A percentile compares a stretch with the other conserved stretches of the same genome.
Evolutionary conservation across 2,113 vertebrate species (phyloP).

Genomic region (Dasyurus viverrinus): DNA sequence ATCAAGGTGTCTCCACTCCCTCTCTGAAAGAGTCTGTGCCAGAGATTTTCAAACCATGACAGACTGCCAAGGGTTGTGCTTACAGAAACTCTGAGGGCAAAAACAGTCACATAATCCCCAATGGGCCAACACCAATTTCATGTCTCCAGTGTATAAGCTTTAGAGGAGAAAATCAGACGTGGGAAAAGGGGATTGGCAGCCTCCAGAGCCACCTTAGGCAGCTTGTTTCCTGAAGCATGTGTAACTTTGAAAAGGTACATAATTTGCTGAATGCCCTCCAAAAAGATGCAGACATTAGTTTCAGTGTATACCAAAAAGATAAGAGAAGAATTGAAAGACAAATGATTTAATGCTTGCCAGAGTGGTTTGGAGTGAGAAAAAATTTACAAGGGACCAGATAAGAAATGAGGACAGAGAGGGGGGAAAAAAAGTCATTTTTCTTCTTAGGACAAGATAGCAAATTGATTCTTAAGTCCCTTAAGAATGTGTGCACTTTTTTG

Average conservation of each 20-base stretch:
- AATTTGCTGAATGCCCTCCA: slow-evolving; percentile 46
- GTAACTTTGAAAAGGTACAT: slow-evolving; percentile 62
- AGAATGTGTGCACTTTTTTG: neutral
- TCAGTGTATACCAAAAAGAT: slow-evolving; percentile 44
- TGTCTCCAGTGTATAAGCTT: slow-evolving; percentile 49
- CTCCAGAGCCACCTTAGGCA: slow-evolving; percentile 52
- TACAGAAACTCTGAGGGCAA: neutral
- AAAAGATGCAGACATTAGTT: slow-evolving; percentile 2
- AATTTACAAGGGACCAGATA: slow-evolving; percentile 48
- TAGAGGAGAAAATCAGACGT: slow-evolving; percentile 57
- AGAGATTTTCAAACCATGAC: slow-evolving; percentile 43
- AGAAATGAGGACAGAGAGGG: slow-evolving; percentile 64
- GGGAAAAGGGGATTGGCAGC: slow-evolving; percentile 48
- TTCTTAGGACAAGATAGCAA: slow-evolving; percentile 37
- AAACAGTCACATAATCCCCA: neutral
- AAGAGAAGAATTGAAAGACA: slow-evolving; percentile 64
- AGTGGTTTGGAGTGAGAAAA: slow-evolving; percentile 55
- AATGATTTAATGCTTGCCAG: slow-evolving; percentile 60
- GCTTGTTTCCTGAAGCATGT: slow-evolving; percentile 49
- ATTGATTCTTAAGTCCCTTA: slow-evolving; percentile 39
- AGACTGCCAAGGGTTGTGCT: neutral
- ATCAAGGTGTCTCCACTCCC: slow-evolving; percentile 22
- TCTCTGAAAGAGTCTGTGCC: neutral
- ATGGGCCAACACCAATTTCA: slow-evolving; percentile 7
- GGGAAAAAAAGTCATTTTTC: neutral